Evolutionary conservation across 2,797 vertebrate genomes (phyloP), one percentile per base, ranked within the genome.

Genomic region (Hypotaenidia okinawae): DNA sequence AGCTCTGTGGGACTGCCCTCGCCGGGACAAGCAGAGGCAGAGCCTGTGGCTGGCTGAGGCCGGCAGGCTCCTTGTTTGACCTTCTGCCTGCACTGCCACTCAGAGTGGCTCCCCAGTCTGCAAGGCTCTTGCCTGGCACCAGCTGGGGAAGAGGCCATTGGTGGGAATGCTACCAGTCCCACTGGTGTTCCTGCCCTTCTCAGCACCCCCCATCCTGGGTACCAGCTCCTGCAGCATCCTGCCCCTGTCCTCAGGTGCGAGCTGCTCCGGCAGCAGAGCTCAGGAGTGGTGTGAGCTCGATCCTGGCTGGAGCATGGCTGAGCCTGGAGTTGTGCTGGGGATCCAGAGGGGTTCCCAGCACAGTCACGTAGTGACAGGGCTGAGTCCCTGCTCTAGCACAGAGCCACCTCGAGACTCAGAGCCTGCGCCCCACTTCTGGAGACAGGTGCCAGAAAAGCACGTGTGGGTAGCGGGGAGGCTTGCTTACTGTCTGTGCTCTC

Each of bases 331-430:
- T 32, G 17, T 57, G 3, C 15, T 28, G 47, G 41, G 32, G 21
- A 39, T 49, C 41, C 33, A 22, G 45, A 72, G 49, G 41, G n/a
- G 11, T 32, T 59, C 59, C 45, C 25, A 9, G 52, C 52, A 16
- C 25, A 16, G 7, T 57, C 5, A 3, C 25, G 2, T 30, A 24
- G 32, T 54, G 39, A 21, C 6, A 19, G 13, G 35, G 54, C 12
- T 66, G 63, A 2, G 33, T 49, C 32, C 11, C 76, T 55, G 30
- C 47, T 80, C 17, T 25, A 24, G 58, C 32, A 27, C 39, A 22
- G 47, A 43, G 21, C 22, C 47, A 35, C 25, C 8, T 1, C 30
- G 4, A 30, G 1, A 1, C 18, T 41, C 25, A n/a, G n/a, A 43
- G 27, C 35, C 47, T 1, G 1, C 30, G 39, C 12, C 45, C 22